Percentiles rank a stretch among this genome's conserved stretches.
phyloP scores from a whole-genome alignment of 2,888 invertebrate species.

The Scelioninae gen. 1 region DNA sequence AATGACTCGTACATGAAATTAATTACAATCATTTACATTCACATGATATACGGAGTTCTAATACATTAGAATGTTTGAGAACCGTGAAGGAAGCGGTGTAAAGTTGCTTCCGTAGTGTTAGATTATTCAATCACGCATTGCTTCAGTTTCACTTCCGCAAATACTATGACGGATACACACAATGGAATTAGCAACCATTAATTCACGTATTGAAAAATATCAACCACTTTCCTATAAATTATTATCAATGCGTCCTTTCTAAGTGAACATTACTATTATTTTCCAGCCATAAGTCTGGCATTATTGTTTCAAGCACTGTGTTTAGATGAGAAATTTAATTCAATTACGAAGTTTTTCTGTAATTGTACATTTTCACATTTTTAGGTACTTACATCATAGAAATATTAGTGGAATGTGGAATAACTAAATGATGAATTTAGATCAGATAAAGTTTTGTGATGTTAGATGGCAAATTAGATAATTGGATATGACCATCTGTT shows the following conservation, averaged over 20 bases:
- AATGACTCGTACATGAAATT: slow-evolving; percentile 23
- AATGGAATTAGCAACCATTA: slow-evolving; percentile 53
- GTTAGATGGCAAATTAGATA: too few species aligned
- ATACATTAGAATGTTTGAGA: slow-evolving; percentile 36
- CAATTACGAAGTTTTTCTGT: too few species aligned
- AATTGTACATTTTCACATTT: too few species aligned
- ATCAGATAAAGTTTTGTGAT: too few species aligned
- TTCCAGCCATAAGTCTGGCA: too few species aligned
- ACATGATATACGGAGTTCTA: slow-evolving; percentile 12
- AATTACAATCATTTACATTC: slow-evolving; percentile 34
- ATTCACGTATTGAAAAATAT: slow-evolving; percentile 35
- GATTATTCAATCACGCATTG: slow-evolving; percentile 66
- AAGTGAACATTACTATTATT: slow-evolving; percentile 2
- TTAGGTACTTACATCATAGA: too few species aligned
- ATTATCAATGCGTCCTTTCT: slow-evolving; percentile 12
- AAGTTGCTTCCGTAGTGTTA: slow-evolving; percentile 42
- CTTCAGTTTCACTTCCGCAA: slow-evolving; percentile 66
- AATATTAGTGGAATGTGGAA: too few species aligned
- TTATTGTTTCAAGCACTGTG: too few species aligned
- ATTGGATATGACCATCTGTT: too few species aligned
- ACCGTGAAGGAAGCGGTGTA: slow-evolving; percentile 50
- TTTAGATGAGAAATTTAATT: neutral
- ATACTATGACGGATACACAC: slow-evolving; percentile 40
- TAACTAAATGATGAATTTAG: too few species aligned
- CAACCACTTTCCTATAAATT: slow-evolving; percentile 51